Base-by-base conservation (phyloP, 1,140 invertebrate species). In the Thereuonema tuberculata region DNA sequence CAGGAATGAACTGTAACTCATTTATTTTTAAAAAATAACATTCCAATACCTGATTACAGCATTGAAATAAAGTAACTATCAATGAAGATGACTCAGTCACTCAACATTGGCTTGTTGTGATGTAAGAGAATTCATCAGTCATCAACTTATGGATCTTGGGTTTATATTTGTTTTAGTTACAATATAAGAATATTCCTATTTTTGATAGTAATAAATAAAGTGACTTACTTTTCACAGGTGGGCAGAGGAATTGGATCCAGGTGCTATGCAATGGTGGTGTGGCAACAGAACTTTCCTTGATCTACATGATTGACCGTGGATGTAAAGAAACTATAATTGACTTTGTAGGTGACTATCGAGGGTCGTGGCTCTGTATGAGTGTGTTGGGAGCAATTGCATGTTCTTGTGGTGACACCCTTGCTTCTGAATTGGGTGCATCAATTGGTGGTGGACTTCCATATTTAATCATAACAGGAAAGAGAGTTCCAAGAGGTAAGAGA, bases 401-500 rank as follows among this genome's bases (percentile, higher is more conserved):
- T 67, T 84, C 84, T 66, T 89, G 86, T 71, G 92, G 89, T 3
- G 92, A 95, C 68, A 94, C 91, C 0, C 92, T 89, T 86, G 87
- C 90, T 47, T 92, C 88, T 23, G 92, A 94, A 74, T 71, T 94
- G 43, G 91, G 89, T 28, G 80, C 86, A 31, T 90, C 89, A 0
- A 68, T 90, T 9, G 79, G 81, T 17, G 73, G 67, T 23, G 72
- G 75, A 0, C 78, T 86, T 64, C 89, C 90, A 20, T 75, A 82
- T 61, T 78, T 93, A 0, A 84, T 94, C 27, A 92, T 89, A 9
- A 80, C 80, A 20, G 76, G 83, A 49, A 79, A 81, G 62, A 78
- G 72, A 67, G 90, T 93, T 1, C 89, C 89, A 21, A 81, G 76
- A 77, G 84, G 84, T 84, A 69, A 69, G 56, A 14, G 37, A 43